A percentile compares a stretch with the other conserved stretches of the same genome.
Evolutionary conservation across 2,113 vertebrate genomes (phyloP).

Genomic region (Grus americana): DNA sequence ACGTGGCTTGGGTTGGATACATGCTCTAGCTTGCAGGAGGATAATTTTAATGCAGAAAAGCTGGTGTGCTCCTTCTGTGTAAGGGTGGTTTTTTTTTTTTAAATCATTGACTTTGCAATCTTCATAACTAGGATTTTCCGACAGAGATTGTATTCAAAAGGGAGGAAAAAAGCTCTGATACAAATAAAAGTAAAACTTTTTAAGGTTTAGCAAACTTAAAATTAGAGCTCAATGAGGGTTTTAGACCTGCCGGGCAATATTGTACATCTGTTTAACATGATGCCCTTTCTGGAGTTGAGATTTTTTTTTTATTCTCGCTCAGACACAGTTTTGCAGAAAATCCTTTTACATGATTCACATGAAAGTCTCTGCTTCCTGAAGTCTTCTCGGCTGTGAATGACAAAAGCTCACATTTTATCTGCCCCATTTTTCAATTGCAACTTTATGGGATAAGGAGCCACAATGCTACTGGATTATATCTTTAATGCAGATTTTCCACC

Average conservation of each 20-base stretch:
- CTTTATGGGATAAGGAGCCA: background rate
- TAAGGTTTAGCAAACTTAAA: conserved; percentile 21
- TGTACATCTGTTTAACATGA: background rate
- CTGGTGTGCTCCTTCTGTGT: background rate
- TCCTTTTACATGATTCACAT: background rate
- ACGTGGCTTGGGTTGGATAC: background rate
- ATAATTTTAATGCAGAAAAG: background rate
- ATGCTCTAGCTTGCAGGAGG: background rate
- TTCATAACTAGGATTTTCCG: background rate
- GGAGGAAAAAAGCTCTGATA: background rate
- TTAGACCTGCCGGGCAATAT: background rate
- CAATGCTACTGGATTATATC: background rate
- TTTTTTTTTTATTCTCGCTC: background rate
- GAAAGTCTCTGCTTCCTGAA: conserved; percentile 27
- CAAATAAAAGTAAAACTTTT: conserved; percentile 23
- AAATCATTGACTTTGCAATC: background rate
- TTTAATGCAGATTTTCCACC: background rate
- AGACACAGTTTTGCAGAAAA: conserved; percentile 18
- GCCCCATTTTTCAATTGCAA: background rate
- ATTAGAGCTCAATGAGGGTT: background rate
- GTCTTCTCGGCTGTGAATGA: conserved; percentile 23
- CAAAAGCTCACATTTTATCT: conserved; percentile 24
- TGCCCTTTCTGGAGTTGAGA: background rate
- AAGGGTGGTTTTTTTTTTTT: background rate
- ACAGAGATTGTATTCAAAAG: background rate